phyloP scores from a whole-genome alignment of 35 echinoderm and acorn worm species.

The Amphiura filiformis region DNA sequence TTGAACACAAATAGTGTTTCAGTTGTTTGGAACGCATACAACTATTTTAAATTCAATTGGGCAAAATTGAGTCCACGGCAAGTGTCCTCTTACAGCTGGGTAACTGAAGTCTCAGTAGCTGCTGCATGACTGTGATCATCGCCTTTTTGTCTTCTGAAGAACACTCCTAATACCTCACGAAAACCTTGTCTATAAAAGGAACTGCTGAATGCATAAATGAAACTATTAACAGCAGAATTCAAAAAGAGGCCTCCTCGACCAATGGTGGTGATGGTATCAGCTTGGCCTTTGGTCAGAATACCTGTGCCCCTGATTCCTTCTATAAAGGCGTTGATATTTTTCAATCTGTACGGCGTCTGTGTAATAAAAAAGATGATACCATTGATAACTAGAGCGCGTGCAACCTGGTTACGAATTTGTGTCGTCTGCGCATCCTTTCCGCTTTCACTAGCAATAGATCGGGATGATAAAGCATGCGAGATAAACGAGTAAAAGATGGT shows the following conservation, averaged over 20 bases:
- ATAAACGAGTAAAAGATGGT: not conserved
- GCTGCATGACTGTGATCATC: not conserved
- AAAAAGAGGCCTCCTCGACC: not conserved
- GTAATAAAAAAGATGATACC: not conserved
- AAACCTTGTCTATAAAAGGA: not conserved
- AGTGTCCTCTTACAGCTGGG: too few relatives aligned
- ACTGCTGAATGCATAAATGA: not conserved
- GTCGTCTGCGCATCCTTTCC: not conserved
- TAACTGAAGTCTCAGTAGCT: too few relatives aligned
- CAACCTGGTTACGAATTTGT: not conserved
- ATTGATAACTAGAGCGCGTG: not conserved
- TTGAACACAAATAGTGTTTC: too few relatives aligned
- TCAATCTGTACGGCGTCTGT: not conserved
- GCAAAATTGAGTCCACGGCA: too few relatives aligned
- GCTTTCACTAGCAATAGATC: not conserved
- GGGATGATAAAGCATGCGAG: not conserved
- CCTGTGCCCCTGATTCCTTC: not conserved
- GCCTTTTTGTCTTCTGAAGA: not conserved
- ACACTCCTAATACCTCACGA: not conserved
- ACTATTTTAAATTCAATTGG: too few relatives aligned
- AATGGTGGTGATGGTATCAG: not conserved
- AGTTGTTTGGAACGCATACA: too few relatives aligned
- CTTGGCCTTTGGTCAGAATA: not conserved
- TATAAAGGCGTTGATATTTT: not conserved
- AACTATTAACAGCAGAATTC: slow-evolving; percentile 2